Percentiles rank a stretch among this genome's conserved stretches.
These are phyloP conservation scores for Melanophora roralis DNA, from an alignment of 2,888 invertebrate species.

Conservation along the genomic window DNA sequence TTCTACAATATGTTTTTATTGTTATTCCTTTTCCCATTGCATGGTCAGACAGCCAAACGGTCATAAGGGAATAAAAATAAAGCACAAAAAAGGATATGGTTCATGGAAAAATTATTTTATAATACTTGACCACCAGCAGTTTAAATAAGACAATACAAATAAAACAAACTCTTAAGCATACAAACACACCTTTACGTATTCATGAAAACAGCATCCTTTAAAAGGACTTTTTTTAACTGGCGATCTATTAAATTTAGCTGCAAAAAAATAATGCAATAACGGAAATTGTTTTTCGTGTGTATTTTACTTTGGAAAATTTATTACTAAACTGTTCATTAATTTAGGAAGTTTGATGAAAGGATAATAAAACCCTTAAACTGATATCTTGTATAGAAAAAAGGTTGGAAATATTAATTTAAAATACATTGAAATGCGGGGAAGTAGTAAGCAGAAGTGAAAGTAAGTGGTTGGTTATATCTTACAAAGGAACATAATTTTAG, in stretches of 20 bases:
- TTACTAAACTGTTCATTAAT: constrained; percentile 29
- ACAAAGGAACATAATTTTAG: too few species aligned
- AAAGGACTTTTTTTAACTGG: constrained; percentile 23
- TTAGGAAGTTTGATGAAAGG: constrained; percentile 37
- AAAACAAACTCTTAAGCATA: constrained; percentile 24
- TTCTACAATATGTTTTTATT: constrained; percentile 57
- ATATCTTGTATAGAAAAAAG: too few species aligned
- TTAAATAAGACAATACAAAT: constrained; percentile 31
- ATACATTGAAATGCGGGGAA: too few species aligned
- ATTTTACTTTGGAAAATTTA: background rate
- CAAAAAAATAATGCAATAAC: constrained; percentile 13
- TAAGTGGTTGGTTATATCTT: too few species aligned
- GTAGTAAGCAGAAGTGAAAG: too few species aligned
- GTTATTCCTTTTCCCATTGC: background rate
- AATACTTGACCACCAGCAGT: constrained; percentile 54
- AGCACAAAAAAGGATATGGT: constrained; percentile 42
- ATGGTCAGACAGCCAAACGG: background rate
- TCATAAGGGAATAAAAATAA: background rate
- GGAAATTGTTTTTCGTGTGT: constrained; percentile 47
- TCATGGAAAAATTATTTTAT: constrained; percentile 58
- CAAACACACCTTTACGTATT: background rate
- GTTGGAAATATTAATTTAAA: too few species aligned
- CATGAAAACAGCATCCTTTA: background rate
- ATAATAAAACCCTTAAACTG: constrained; percentile 38
- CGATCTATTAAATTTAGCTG: constrained; percentile 39